These are phyloP conservation scores for Lepidochitona cinerea DNA, from an alignment of 2,888 invertebrate genomes.

Conservation along the genomic window DNA sequence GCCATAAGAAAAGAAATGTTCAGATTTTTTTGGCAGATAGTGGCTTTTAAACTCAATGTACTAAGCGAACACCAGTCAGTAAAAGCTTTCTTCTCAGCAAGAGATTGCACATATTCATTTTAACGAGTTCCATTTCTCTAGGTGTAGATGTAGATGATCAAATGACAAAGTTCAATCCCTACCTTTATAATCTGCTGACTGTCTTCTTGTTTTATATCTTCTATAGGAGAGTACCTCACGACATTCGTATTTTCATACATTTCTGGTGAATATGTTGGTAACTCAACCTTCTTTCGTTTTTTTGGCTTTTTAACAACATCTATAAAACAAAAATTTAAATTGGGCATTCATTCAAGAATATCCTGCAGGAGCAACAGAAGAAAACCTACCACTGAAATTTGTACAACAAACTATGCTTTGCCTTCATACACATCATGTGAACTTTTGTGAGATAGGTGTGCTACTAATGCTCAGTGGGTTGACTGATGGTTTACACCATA, in stretches of 20 bases:
- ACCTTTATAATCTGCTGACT: constrained; percentile 10
- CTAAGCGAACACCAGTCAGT: too few relatives aligned
- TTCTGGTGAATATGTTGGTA: constrained; percentile 37
- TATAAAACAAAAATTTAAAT: constrained; percentile 2
- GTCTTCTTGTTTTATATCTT: neutral
- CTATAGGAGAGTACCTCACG: constrained; percentile 3
- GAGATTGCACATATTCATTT: too few relatives aligned
- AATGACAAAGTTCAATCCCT: neutral
- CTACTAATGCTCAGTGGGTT: too few relatives aligned
- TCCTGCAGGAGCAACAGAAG: too few relatives aligned
- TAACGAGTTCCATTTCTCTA: too few relatives aligned
- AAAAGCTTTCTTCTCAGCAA: too few relatives aligned
- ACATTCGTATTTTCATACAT: constrained; percentile 16
- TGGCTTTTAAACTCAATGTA: too few relatives aligned
- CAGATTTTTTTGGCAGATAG: neutral
- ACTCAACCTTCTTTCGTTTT: constrained; percentile 30
- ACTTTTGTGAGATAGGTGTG: too few relatives aligned
- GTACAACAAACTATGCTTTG: too few relatives aligned
- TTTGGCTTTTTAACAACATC: constrained; percentile 41
- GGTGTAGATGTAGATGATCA: neutral
- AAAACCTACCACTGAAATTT: too few relatives aligned
- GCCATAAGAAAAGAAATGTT: neutral
- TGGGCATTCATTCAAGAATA: neutral
- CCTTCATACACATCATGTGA: too few relatives aligned
- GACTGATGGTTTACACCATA: too few relatives aligned